Conservation (phyloP, 2,113 vertebrate species). For the Miniopterus natalensis region DNA sequence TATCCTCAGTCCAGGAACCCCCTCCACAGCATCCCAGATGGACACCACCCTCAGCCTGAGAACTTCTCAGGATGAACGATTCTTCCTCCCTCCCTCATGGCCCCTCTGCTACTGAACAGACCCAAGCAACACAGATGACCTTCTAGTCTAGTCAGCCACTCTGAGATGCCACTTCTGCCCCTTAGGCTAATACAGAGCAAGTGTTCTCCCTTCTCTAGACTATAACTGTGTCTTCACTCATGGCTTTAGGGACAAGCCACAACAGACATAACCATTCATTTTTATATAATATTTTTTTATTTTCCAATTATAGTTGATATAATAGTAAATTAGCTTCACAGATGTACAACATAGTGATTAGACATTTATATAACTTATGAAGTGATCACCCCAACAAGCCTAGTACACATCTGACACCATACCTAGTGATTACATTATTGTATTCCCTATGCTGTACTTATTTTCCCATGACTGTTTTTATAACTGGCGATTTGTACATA, state of each 20-base stretch:
- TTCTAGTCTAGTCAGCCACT: background rate
- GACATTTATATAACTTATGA: background rate
- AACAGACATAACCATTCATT: background rate
- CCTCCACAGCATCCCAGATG: too few relatives aligned
- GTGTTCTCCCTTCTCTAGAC: background rate
- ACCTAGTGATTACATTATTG: background rate
- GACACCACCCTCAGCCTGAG: background rate
- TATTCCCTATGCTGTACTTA: background rate
- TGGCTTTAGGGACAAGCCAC: background rate
- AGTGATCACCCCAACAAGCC: background rate
- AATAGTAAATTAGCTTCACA: background rate
- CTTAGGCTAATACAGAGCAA: background rate
- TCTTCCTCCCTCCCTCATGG: accelerated
- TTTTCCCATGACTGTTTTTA: background rate
- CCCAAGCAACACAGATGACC: background rate
- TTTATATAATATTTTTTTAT: background rate
- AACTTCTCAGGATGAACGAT: background rate
- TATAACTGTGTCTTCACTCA: background rate
- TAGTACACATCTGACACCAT: background rate
- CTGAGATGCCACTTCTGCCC: background rate
- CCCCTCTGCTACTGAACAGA: background rate
- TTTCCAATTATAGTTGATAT: background rate
- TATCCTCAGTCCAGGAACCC: background rate
- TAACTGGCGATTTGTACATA: background rate
- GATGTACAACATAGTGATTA: background rate